Percentiles rank a stretch among this genome's conserved stretches.
Evolutionary conservation across 2,888 invertebrate species (phyloP).

Genomic region (Agrochola circellaris): DNA sequence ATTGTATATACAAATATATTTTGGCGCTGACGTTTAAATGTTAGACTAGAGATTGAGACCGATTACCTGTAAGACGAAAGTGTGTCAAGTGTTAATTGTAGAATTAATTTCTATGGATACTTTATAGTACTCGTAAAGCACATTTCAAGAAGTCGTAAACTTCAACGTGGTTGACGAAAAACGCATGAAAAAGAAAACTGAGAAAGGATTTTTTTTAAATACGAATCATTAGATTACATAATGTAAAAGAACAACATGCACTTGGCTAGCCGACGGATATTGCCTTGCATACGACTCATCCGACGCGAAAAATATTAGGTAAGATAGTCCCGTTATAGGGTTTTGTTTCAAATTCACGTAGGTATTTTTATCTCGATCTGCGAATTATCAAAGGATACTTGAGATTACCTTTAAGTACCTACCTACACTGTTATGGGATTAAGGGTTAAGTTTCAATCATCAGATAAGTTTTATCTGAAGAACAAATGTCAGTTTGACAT

Average conservation of each 20-base stretch:
- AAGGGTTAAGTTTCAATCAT: neutral
- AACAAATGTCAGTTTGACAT: neutral
- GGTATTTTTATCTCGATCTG: conserved; percentile 2
- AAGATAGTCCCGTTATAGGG: neutral
- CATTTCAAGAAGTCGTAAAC: neutral
- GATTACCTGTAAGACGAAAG: neutral
- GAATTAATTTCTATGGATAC: neutral
- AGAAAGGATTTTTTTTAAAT: neutral
- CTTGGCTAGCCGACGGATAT: neutral
- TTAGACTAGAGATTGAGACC: neutral
- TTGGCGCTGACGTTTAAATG: neutral
- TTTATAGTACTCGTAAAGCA: neutral
- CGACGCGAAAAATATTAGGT: neutral
- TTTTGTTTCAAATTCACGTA: conserved; percentile 3
- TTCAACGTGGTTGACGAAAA: neutral
- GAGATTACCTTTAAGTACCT: neutral
- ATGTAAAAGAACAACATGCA: neutral
- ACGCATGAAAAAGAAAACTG: neutral
- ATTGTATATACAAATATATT: neutral
- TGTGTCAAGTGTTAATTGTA: neutral
- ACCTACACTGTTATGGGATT: neutral
- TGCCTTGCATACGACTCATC: neutral
- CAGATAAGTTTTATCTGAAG: conserved; percentile 9
- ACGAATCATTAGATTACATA: neutral
- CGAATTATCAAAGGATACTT: conserved; percentile 16